These are phyloP conservation scores for Coptotermes formosanus DNA, from an alignment of 1,140 invertebrate species.

Conservation along the genomic window DNA sequence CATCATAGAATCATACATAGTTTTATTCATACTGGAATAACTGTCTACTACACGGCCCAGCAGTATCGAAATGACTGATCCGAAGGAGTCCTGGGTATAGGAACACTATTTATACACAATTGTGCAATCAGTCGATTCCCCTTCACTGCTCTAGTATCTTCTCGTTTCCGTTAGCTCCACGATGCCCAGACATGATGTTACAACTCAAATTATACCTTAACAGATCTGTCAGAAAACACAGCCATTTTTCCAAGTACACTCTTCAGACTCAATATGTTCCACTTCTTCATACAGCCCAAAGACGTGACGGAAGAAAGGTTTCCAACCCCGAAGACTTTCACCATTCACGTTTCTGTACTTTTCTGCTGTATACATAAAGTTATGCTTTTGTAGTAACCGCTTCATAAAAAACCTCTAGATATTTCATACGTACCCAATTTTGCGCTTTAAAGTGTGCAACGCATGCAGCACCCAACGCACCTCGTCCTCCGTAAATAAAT, in stretches of 20 bases:
- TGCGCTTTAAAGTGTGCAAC: constrained; percentile 86
- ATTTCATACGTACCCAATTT: constrained; percentile 68
- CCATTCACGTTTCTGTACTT: neutral
- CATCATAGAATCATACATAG: too few species aligned
- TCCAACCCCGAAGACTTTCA: neutral
- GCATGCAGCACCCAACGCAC: constrained; percentile 85
- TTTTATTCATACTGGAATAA: too few species aligned
- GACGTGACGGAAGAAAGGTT: neutral
- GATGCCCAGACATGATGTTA: neutral
- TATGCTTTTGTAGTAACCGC: neutral
- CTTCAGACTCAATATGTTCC: neutral
- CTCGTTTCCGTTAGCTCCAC: too few species aligned
- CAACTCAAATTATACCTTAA: neutral
- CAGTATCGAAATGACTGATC: too few species aligned
- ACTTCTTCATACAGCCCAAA: neutral
- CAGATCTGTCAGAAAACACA: neutral
- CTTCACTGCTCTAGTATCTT: too few species aligned
- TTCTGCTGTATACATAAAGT: neutral
- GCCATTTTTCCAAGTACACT: neutral
- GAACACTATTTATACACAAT: too few species aligned
- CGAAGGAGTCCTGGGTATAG: too few species aligned
- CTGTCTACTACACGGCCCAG: too few species aligned
- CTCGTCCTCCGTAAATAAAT: constrained; percentile 90
- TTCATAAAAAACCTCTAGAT: neutral
- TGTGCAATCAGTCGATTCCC: too few species aligned